Evolutionary conservation across 2,113 vertebrate species (phyloP).

Genomic region (Willisornis vidua): DNA sequence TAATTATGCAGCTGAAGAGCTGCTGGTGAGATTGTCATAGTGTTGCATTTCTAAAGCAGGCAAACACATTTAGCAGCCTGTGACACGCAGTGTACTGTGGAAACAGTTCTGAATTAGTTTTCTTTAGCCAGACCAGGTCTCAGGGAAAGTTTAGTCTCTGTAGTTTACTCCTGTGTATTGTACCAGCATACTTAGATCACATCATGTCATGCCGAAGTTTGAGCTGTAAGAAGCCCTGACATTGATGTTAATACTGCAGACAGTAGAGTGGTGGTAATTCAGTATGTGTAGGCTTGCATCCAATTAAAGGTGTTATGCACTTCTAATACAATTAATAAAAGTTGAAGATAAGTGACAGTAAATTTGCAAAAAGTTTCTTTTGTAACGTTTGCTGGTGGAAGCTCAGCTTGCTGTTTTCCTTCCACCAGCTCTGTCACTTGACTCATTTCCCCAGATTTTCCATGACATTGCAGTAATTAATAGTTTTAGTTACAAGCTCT

Average conservation of each 20-base stretch:
- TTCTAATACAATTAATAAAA: neutral
- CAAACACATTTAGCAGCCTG: neutral
- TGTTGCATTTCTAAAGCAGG: neutral
- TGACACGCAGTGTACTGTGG: too few relatives aligned
- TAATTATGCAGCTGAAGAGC: neutral
- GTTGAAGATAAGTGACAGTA: neutral
- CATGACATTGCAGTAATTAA: fast-evolving
- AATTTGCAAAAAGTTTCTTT: neutral
- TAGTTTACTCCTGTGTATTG: neutral
- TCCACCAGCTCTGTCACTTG: fast-evolving
- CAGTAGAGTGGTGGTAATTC: neutral
- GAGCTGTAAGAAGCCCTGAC: neutral
- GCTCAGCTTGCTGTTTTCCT: neutral
- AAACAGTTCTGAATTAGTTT: neutral
- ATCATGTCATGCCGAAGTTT: neutral
- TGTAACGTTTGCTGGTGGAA: neutral
- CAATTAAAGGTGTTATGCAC: neutral
- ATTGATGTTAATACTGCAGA: neutral
- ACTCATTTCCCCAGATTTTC: neutral
- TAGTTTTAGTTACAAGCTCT: neutral
- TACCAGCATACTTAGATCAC: neutral
- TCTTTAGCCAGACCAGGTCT: too few relatives aligned
- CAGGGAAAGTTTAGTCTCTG: neutral
- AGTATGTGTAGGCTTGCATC: neutral
- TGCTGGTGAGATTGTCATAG: neutral